phyloP scores from a whole-genome alignment of 2,797 vertebrate genomes.

The Danio tinwini region DNA sequence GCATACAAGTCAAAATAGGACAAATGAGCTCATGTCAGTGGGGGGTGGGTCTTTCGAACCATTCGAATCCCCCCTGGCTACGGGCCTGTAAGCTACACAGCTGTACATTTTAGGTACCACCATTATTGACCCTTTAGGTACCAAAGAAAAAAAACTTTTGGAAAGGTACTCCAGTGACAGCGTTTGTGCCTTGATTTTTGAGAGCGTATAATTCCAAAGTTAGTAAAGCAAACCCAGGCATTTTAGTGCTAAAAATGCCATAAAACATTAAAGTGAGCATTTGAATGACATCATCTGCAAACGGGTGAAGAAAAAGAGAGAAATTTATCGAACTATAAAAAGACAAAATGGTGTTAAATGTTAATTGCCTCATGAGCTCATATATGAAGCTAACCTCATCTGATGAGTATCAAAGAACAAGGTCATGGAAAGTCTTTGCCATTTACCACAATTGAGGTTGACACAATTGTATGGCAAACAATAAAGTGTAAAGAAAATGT shows the following conservation, averaged over 20 bases:
- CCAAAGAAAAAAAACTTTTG: no score
- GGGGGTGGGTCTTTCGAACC: no score
- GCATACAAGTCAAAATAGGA: no score
- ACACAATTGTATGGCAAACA: constrained; percentile 38
- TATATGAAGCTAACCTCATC: constrained; percentile 58
- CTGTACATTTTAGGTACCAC: no score
- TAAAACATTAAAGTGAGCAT: constrained; percentile 15
- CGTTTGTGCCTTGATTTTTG: no score
- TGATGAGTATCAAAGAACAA: constrained; percentile 53
- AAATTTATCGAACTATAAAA: constrained; percentile 45
- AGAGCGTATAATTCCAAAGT: no score
- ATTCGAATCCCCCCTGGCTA: no score
- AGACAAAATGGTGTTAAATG: constrained; percentile 45
- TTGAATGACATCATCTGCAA: constrained; percentile 41
- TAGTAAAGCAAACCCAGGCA: neutral
- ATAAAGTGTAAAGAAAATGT: constrained; percentile 40
- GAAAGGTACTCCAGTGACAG: no score
- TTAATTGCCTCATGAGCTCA: constrained; percentile 56
- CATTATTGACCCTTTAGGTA: no score
- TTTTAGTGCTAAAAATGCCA: neutral
- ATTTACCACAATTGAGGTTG: constrained; percentile 53
- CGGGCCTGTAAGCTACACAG: no score
- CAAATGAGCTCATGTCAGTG: no score
- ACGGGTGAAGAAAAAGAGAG: constrained; percentile 50
- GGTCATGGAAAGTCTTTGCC: constrained; percentile 56